These are phyloP conservation scores for Pipa parva DNA, from an alignment of 2,113 vertebrate species.

Conservation along the genomic window DNA sequence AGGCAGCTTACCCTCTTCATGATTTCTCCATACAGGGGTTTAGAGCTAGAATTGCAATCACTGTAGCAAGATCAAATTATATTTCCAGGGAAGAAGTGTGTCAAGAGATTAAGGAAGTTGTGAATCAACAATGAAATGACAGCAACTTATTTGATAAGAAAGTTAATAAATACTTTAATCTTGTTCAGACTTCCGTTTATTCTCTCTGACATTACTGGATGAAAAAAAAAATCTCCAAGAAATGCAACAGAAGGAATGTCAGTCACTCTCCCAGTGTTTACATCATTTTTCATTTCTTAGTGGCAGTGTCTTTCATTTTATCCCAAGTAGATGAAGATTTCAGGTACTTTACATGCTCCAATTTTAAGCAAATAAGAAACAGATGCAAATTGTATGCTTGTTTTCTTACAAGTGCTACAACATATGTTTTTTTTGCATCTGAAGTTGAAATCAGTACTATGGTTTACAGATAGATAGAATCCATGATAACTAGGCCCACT, in stretches of 20 bases:
- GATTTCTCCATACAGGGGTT: background rate
- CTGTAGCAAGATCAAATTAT: background rate
- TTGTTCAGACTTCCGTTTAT: background rate
- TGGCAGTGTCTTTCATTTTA: slow-evolving; percentile 47
- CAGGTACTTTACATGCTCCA: background rate
- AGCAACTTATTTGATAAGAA: background rate
- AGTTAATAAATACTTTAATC: background rate
- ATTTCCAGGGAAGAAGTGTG: background rate
- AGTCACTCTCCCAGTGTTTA: slow-evolving; percentile 32
- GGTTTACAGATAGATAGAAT: no score
- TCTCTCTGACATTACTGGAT: background rate
- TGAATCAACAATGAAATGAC: background rate
- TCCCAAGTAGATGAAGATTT: slow-evolving; percentile 46
- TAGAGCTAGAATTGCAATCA: background rate
- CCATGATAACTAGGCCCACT: no score
- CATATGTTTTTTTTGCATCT: no score
- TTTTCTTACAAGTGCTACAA: no score
- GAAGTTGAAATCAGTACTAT: no score
- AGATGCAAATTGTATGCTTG: no score
- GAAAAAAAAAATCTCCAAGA: background rate
- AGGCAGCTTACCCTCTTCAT: slow-evolving; percentile 10
- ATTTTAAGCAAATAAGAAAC: slow-evolving; percentile 2
- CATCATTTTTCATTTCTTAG: slow-evolving; percentile 49
- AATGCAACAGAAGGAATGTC: background rate
- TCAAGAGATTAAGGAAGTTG: background rate